Percentiles rank a stretch among this genome's conserved stretches.
Conservation (phyloP, 2,888 invertebrate species). For the Drosophila maculinotata region DNA sequence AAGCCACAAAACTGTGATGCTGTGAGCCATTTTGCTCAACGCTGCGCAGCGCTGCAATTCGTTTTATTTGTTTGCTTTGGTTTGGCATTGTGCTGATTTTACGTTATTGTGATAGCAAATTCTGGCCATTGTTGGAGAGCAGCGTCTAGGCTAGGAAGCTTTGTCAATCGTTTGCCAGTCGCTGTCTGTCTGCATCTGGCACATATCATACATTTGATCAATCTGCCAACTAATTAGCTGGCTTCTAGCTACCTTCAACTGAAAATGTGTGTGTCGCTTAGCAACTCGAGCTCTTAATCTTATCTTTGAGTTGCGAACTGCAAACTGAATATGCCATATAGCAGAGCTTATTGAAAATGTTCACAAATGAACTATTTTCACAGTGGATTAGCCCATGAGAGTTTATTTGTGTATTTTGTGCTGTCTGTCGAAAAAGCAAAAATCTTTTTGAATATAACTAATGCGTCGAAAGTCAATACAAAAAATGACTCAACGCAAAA, state of each 20-base stretch:
- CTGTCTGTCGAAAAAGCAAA: no score
- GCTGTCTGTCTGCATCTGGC: conserved; percentile 7
- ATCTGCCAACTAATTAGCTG: conserved; percentile 22
- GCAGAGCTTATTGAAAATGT: neutral
- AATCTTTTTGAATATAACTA: no score
- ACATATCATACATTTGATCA: conserved; percentile 6
- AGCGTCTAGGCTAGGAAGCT: neutral
- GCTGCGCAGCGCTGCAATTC: neutral
- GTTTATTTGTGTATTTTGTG: no score
- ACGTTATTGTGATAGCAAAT: conserved; percentile 28
- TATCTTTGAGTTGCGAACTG: neutral
- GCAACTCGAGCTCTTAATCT: neutral
- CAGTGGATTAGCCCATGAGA: no score
- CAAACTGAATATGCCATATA: neutral
- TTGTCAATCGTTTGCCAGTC: neutral
- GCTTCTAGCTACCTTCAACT: neutral
- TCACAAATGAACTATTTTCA: neutral
- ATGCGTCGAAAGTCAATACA: no score
- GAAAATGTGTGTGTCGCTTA: neutral
- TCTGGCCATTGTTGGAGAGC: conserved; percentile 22
- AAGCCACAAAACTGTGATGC: conserved; percentile 10
- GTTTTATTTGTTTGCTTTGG: conserved; percentile 1
- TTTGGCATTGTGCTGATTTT: conserved; percentile 25
- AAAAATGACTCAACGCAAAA: no score
- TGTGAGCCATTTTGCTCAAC: conserved; percentile 4